A percentile compares a stretch with the other conserved stretches of the same genome.
These are phyloP conservation scores for Anoncus sp. DNA, from an alignment of 2,888 invertebrate species.

Conservation along the genomic window DNA sequence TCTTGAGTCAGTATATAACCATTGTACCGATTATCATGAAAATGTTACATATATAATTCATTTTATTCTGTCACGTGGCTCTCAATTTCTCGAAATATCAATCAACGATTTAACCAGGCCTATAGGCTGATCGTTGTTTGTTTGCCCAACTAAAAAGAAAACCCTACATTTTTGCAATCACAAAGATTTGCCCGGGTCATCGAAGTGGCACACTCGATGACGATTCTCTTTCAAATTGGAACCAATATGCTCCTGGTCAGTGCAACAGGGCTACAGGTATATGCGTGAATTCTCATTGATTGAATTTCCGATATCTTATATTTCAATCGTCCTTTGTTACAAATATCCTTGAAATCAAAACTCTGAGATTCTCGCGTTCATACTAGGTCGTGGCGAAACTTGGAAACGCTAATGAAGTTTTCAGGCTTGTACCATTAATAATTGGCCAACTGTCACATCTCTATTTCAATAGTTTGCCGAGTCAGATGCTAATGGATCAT, in stretches of 20 bases:
- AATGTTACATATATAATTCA: too few relatives aligned
- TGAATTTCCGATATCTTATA: not conserved
- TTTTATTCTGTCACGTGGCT: too few relatives aligned
- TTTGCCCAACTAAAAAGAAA: too few relatives aligned
- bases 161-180: slow-evolving; percentile 23
- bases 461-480: slow-evolving; percentile 56
- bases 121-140: too few relatives aligned
- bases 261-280: slow-evolving; percentile 60
- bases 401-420: too few relatives aligned
- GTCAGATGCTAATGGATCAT: slow-evolving; percentile 59
- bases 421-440: slow-evolving; percentile 47
- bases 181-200: slow-evolving; percentile 55
- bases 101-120: too few relatives aligned
- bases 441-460: slow-evolving; percentile 51
- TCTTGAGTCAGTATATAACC: slow-evolving; percentile 39
- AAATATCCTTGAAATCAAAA: too few relatives aligned
- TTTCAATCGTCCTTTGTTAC: not conserved
- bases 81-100: too few relatives aligned
- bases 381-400: too few relatives aligned
- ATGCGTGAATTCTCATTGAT: not conserved
- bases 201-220: slow-evolving; percentile 50
- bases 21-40: too few relatives aligned
- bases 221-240: slow-evolving; percentile 49
- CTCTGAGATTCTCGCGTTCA: too few relatives aligned
- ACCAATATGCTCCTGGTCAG: slow-evolving; percentile 59